Evolutionary conservation across 92 coral and sea anemone species (phyloP), one percentile per base, ranked within the genome.

Genomic region (Porites evermanni): DNA sequence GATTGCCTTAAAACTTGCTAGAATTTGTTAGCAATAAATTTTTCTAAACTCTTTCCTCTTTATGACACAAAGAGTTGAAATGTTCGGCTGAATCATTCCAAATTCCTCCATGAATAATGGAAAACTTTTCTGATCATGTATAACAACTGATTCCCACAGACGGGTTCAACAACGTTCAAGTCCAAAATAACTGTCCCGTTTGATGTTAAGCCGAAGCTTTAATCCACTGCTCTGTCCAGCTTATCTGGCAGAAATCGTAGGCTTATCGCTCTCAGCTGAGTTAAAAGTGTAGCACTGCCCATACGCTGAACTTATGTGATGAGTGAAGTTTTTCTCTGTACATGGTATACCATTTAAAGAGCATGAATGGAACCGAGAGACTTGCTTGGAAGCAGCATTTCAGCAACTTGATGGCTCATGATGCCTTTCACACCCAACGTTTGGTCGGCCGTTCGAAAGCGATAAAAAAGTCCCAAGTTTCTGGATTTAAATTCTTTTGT

Each of bases 1-100:
- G 32, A 29, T 29, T 29, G 47, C 47, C 47, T 38, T 38, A 3
- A 38, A 38, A 38, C 5, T 38, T 38, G 47, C 47, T 38, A 38
- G 47, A 38, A 38, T 38, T 38, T 38, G 47, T 38, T 38, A 38
- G 47, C 47, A 56, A 11, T 56, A 14, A 56, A 8, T 56, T 2
- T 2, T 56, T 56, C 92, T 67, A 44, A 93, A 92, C 90, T 80
- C 78, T 78, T 72, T 79, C 61, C 68, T 67, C 19, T 91, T 84
- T 19, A 93, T 19, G 24, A 92, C 91, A 51, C 90, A 86, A 72
- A 79, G 75, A 0, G 92, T 90, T 26, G 89, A 93, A 47, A 84
- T 77, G 29, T 92, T 92, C 18, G 96, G 92, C 56, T 88, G 94
- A 24, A 93, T 58, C 20, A 91, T 84, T 10, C 96, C 95, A 72